Conservation (phyloP, 92 coral and sea anemone species). For the Epizoanthus scotinus region DNA sequence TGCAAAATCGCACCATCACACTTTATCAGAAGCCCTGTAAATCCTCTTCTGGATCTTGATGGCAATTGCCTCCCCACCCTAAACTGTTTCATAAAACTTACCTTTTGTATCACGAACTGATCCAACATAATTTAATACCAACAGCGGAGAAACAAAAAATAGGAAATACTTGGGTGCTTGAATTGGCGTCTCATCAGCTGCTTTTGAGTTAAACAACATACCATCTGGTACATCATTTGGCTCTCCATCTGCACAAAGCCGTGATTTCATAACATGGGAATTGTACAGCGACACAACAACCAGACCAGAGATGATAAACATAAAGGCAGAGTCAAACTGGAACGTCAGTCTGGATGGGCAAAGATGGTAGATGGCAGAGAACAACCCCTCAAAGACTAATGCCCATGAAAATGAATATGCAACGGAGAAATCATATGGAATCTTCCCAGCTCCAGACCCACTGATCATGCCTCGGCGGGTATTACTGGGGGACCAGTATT, state of each 20-base stretch:
- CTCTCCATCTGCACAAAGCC: constrained; percentile 13
- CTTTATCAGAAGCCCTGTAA: too few relatives aligned
- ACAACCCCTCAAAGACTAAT: constrained; percentile 85
- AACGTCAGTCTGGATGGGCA: constrained; percentile 97
- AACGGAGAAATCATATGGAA: constrained; percentile 81
- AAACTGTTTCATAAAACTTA: neutral
- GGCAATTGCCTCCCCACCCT: too few relatives aligned
- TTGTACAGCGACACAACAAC: constrained; percentile 86
- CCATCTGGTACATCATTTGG: constrained; percentile 19
- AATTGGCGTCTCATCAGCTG: constrained; percentile 63
- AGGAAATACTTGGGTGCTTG: constrained; percentile 93
- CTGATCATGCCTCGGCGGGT: constrained; percentile 9
- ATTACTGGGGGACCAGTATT: constrained; percentile 26
- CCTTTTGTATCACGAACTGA: constrained; percentile 80
- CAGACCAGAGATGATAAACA: constrained; percentile 92
- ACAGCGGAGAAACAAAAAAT: constrained; percentile 89
- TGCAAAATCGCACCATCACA: too few relatives aligned
- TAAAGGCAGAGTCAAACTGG: constrained; percentile 98
- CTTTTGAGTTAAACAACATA: constrained; percentile 20
- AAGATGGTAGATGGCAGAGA: constrained; percentile 90
- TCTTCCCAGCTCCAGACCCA: constrained; percentile 14
- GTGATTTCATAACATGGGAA: constrained; percentile 57
- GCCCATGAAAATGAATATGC: constrained; percentile 95
- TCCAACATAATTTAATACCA: constrained; percentile 87
- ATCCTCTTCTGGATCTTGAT: too few relatives aligned